These are phyloP conservation scores for Cyphomyrmex costatus DNA, from an alignment of 1,140 invertebrate species.

Conservation along the genomic window DNA sequence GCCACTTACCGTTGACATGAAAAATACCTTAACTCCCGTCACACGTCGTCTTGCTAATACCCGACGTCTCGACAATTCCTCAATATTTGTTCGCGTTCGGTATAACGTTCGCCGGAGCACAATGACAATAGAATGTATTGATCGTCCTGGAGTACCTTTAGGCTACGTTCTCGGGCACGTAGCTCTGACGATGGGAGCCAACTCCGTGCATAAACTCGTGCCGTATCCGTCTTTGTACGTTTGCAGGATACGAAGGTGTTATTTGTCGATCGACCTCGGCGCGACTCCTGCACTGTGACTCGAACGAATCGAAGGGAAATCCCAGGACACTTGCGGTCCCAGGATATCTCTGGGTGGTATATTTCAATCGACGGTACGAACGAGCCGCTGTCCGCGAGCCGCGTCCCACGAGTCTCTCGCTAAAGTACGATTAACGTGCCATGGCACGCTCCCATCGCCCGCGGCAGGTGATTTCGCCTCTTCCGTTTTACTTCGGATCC, in stretches of 20 bases:
- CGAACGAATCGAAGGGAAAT: not conserved
- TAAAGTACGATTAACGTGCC: conserved; percentile 56
- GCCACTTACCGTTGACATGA: conserved; percentile 26
- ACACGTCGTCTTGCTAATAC: conserved; percentile 29
- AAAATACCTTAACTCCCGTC: conserved; percentile 20
- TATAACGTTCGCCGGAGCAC: not conserved
- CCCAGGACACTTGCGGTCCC: not conserved
- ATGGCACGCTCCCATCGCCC: conserved; percentile 29
- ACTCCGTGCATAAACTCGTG: not conserved
- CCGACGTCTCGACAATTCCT: conserved; percentile 30
- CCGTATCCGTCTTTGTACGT: conserved; percentile 27
- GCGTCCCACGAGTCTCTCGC: conserved; percentile 39
- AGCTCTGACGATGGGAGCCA: conserved; percentile 3
- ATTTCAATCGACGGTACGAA: conserved; percentile 31
- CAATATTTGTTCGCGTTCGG: conserved; percentile 30
- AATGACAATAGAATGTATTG: conserved; percentile 50
- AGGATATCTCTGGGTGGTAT: conserved; percentile 5
- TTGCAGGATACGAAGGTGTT: conserved; percentile 11
- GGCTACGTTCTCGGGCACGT: not conserved
- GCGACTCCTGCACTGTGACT: not conserved
- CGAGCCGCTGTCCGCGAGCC: conserved; percentile 28
- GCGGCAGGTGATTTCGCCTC: not conserved
- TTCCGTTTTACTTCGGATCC: not conserved
- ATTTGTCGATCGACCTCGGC: conserved; percentile 36
- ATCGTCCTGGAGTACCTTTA: conserved; percentile 42